A percentile compares a stretch with the other conserved stretches of the same genome.
These are phyloP conservation scores for Terrapene triunguis DNA, from an alignment of 2,113 vertebrate species.

Conservation along the genomic window DNA sequence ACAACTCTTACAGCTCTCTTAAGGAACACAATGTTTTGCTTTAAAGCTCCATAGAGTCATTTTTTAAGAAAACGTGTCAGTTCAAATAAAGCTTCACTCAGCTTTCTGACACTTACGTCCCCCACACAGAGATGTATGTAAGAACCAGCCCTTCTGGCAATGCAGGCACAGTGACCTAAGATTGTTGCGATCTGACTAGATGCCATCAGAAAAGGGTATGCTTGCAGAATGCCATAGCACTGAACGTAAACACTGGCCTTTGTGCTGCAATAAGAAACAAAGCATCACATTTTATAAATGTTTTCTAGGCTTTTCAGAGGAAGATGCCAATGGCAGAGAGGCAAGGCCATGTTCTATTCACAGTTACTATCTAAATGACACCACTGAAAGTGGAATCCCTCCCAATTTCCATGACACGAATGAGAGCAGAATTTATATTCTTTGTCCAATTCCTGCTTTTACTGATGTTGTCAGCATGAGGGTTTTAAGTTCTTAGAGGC, in stretches of 20 bases:
- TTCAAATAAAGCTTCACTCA: conserved; percentile 1
- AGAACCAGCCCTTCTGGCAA: background rate
- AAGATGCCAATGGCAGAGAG: background rate
- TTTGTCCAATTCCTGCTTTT: background rate
- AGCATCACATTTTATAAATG: fast-evolving
- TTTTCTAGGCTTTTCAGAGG: background rate
- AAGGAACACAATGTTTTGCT: background rate
- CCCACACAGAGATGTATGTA: background rate
- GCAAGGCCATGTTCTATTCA: background rate
- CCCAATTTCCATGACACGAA: background rate
- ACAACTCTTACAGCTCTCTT: background rate
- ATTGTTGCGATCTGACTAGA: background rate
- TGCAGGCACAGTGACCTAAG: background rate
- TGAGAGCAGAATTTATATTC: background rate
- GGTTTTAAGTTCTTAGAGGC: background rate
- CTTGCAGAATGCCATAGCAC: background rate
- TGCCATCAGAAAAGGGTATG: background rate
- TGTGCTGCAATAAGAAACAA: background rate
- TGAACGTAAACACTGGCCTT: background rate
- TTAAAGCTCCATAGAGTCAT: background rate
- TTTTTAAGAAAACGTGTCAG: background rate
- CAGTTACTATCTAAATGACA: background rate
- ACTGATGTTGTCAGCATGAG: background rate
- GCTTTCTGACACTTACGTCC: background rate
- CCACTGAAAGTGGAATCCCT: fast-evolving